Percentiles rank a stretch among this genome's conserved stretches.
Evolutionary conservation across 2,888 invertebrate species (phyloP).

Genomic region (Eristalis intricaria): DNA sequence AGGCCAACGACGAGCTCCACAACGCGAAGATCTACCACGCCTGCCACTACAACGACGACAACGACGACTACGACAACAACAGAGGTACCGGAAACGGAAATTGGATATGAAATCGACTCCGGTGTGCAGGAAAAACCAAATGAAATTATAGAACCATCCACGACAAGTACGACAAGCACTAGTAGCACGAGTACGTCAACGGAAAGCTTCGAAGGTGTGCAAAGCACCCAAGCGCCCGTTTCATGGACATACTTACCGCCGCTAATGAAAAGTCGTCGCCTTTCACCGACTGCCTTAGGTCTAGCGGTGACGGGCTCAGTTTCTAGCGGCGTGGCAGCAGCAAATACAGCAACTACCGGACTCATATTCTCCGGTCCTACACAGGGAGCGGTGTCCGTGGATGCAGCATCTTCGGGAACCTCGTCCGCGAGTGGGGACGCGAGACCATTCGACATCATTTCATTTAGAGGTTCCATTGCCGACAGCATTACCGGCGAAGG

Average conservation of each 20-base stretch:
- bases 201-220: background rate
- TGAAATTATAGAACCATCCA: background rate
- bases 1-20: background rate
- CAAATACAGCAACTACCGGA: background rate
- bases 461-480: background rate
- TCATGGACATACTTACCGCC: background rate
- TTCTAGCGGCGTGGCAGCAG: background rate
- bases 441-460: background rate
- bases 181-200: background rate
- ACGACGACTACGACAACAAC: background rate
- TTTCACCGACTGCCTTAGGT: background rate
- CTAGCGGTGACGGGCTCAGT: background rate
- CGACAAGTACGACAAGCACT: background rate
- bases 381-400: background rate
- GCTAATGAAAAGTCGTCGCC: background rate
- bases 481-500: background rate
- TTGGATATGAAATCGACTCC: constrained; percentile 18
- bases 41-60: background rate
- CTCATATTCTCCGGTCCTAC: background rate
- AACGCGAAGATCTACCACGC: background rate
- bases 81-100: background rate
- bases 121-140: background rate
- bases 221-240: background rate
- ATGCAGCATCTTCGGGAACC: background rate
- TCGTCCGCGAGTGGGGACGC: background rate